These are phyloP conservation scores for Capromys pilorides DNA, from an alignment of 2,797 vertebrate species.

Conservation along the genomic window DNA sequence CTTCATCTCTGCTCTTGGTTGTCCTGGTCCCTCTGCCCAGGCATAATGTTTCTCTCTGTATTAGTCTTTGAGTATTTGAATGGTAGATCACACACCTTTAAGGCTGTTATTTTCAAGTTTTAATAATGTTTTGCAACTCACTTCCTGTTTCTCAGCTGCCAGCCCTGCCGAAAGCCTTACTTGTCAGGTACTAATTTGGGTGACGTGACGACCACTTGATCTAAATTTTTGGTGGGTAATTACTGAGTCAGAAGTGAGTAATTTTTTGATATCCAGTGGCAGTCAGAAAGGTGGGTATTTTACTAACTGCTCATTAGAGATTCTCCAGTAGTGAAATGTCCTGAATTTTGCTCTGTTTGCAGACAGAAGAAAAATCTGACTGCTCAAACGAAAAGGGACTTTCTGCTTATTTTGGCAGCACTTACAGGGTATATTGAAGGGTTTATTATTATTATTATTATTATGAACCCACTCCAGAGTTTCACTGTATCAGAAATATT, in stretches of 20 bases:
- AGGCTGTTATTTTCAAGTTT: slow-evolving; percentile 88
- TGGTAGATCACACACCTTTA: slow-evolving; percentile 80
- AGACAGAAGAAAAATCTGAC: slow-evolving; percentile 82
- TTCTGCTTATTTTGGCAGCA: slow-evolving; percentile 80
- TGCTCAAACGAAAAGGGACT: slow-evolving; percentile 80
- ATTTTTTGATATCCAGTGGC: slow-evolving; percentile 86
- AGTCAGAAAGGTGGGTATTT: slow-evolving; percentile 85
- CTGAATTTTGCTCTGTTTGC: slow-evolving; percentile 83
- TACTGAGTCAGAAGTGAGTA: slow-evolving; percentile 87
- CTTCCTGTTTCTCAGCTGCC: slow-evolving; percentile 86
- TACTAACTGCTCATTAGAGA: slow-evolving; percentile 86
- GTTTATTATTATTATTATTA: slow-evolving; percentile 63
- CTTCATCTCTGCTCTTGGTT: slow-evolving; percentile 1
- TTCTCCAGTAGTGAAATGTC: slow-evolving; percentile 84
- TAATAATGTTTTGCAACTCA: slow-evolving; percentile 86
- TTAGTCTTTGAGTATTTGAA: slow-evolving; percentile 72
- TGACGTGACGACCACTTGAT: slow-evolving; percentile 88
- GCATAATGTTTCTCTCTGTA: background rate
- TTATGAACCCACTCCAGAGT: slow-evolving; percentile 64
- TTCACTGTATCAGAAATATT: slow-evolving; percentile 75
- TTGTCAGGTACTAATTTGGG: slow-evolving; percentile 90
- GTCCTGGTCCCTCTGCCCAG: slow-evolving; percentile 14
- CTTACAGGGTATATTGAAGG: slow-evolving; percentile 48
- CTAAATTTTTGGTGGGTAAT: slow-evolving; percentile 89
- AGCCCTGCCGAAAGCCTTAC: slow-evolving; percentile 84